These are phyloP conservation scores for Hirtodrosophila histrioides DNA, from an alignment of 2,888 invertebrate genomes.

Conservation along the genomic window DNA sequence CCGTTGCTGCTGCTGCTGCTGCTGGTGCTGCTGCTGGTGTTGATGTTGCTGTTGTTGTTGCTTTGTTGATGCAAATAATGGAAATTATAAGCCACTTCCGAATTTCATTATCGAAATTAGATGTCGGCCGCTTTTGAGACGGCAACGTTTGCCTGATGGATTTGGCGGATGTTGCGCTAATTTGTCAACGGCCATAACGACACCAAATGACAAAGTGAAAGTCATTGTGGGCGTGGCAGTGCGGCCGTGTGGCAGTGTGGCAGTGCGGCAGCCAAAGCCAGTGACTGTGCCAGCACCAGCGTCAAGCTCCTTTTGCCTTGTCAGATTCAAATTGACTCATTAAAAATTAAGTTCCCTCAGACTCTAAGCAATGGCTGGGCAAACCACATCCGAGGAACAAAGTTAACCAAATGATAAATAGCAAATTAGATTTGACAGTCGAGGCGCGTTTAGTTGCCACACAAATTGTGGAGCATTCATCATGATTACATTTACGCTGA, in stretches of 20 bases:
- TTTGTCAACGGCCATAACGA: conserved; percentile 74
- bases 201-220: conserved; percentile 58
- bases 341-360: conserved; percentile 75
- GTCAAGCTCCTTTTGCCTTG: conserved; percentile 59
- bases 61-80: conserved; percentile 61
- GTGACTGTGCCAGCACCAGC: conserved; percentile 7
- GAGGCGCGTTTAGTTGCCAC: conserved; percentile 40
- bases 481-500: conserved; percentile 71
- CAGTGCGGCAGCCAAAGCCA: conserved; percentile 4
- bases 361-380: conserved; percentile 16
- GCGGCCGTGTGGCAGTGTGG: too few relatives aligned
- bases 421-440: conserved; percentile 79
- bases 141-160: conserved; percentile 53
- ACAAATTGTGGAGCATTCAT: conserved; percentile 74
- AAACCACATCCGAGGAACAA: conserved; percentile 51
- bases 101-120: conserved; percentile 79
- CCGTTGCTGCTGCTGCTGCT: conserved; percentile 32
- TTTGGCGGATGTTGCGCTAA: conserved; percentile 73
- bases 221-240: conserved; percentile 67
- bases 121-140: conserved; percentile 43
- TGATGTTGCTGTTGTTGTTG: conserved; percentile 34
- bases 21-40: conserved; percentile 14
- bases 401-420: conserved; percentile 79
- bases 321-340: conserved; percentile 80
- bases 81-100: conserved; percentile 77